A percentile compares a stretch with the other conserved stretches of the same genome.
These are phyloP conservation scores for Cephus nigrinus DNA, from an alignment of 2,888 invertebrate species.

Conservation along the genomic window DNA sequence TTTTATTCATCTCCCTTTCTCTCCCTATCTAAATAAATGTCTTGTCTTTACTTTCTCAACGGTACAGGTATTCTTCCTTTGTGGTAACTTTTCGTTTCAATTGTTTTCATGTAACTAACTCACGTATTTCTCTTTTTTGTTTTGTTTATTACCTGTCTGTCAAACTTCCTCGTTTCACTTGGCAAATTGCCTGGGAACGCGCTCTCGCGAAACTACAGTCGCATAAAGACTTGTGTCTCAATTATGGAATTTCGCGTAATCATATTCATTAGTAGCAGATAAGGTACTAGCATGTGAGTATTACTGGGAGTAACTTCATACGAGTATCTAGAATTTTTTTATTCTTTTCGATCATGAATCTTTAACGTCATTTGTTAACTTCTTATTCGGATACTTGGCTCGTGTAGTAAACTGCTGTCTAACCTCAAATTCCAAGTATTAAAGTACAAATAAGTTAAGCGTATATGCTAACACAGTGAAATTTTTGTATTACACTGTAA, in stretches of 20 bases:
- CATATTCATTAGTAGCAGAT: not conserved
- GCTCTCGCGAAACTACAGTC: not conserved
- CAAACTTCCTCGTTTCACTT: not conserved
- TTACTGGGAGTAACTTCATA: too few species aligned
- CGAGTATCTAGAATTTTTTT: too few species aligned
- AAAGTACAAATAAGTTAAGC: not conserved
- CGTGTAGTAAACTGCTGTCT: not conserved
- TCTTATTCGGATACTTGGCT: not conserved
- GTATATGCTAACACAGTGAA: not conserved
- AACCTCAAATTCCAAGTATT: not conserved
- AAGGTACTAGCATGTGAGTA: not conserved
- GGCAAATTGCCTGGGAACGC: not conserved
- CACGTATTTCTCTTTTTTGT: not conserved
- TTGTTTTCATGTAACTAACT: not conserved
- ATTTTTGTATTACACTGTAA: not conserved
- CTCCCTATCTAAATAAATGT: not conserved
- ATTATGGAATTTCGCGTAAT: not conserved
- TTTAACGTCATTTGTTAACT: not conserved
- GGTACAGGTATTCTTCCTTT: not conserved
- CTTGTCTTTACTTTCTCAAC: not conserved
- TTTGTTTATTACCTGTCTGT: not conserved
- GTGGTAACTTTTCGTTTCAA: not conserved
- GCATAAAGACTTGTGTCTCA: not conserved
- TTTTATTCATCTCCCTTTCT: not conserved
- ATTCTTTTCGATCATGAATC: not conserved